A percentile compares a stretch with the other conserved stretches of the same genome.
Evolutionary conservation across 2,888 invertebrate species (phyloP).

Genomic region (Hipparchia sbordonii): DNA sequence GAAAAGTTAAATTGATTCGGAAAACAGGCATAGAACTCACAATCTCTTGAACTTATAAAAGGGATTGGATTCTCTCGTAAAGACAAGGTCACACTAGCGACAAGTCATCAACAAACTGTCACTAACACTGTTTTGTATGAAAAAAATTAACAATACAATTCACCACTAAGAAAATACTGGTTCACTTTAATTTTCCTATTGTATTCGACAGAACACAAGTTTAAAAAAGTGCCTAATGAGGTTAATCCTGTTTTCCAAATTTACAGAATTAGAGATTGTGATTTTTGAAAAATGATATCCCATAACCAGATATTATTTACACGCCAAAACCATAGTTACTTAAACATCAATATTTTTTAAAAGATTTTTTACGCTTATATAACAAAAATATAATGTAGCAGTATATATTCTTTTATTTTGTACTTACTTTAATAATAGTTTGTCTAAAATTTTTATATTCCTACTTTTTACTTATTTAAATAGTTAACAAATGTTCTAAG

Average conservation of each 20-base stretch:
- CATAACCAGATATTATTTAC: conserved; percentile 6
- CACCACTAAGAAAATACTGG: too few species aligned
- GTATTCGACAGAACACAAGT: not conserved
- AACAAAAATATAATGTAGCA: not conserved
- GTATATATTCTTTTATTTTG: not conserved
- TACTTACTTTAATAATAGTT: not conserved
- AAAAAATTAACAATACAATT: not conserved
- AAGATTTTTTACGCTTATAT: not conserved
- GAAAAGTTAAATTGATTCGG: conserved; percentile 10
- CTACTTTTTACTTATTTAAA: not conserved
- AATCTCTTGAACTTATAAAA: conserved; percentile 8
- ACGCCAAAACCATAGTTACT: conserved; percentile 14
- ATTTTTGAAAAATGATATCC: not conserved
- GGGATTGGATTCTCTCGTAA: not conserved
- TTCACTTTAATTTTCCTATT: too few species aligned
- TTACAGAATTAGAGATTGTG: not conserved
- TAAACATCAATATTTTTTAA: conserved; percentile 2
- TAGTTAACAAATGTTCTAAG: not conserved
- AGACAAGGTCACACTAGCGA: not conserved
- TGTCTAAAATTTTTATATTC: not conserved
- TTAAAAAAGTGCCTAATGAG: not conserved
- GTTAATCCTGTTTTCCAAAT: not conserved
- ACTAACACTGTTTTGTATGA: not conserved
- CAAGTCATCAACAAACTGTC: not conserved
- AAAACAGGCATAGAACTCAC: conserved; percentile 20